Evolutionary conservation across 2,797 vertebrate species (phyloP).

Genomic region (Pipistrellus pygmaeus): DNA sequence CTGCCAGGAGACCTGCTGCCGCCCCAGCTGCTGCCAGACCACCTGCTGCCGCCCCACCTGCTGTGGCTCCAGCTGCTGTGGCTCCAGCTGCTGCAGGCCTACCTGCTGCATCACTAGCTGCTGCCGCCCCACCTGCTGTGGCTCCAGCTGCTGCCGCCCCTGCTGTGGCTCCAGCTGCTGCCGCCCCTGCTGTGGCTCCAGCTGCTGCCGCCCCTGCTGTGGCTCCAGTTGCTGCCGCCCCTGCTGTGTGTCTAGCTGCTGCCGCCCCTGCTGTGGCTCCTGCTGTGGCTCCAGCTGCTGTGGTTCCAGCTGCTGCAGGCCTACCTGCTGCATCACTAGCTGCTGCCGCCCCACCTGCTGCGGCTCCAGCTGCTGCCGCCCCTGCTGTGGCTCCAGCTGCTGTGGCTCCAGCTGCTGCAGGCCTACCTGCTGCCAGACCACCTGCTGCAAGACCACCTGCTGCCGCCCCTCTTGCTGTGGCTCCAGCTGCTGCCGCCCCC

Average conservation of each 20-base stretch:
- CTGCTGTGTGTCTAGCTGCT: slow-evolving; percentile 53
- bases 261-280: rapidly evolving
- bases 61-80: not conserved
- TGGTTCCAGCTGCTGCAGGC: rapidly evolving
- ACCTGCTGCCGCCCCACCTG: not conserved
- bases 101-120: not conserved
- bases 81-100: not conserved
- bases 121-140: not conserved
- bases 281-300: not conserved
- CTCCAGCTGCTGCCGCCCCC: not conserved
- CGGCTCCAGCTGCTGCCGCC: not conserved
- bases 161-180: not conserved
- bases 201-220: not conserved
- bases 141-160: not conserved
- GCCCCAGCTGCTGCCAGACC: not conserved
- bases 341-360: not conserved
- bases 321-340: not conserved
- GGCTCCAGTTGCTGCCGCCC: not conserved
- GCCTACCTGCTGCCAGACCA: too few species aligned
- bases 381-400: not conserved
- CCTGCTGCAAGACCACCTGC: too few species aligned
- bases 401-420: not conserved
- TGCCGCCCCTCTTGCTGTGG: not conserved
- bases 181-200: not conserved
- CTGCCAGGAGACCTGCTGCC: not conserved